Evolutionary conservation across 1,140 invertebrate species (phyloP), one percentile per base, ranked within the genome.

Genomic region (Drosophila sulfurigaster): DNA sequence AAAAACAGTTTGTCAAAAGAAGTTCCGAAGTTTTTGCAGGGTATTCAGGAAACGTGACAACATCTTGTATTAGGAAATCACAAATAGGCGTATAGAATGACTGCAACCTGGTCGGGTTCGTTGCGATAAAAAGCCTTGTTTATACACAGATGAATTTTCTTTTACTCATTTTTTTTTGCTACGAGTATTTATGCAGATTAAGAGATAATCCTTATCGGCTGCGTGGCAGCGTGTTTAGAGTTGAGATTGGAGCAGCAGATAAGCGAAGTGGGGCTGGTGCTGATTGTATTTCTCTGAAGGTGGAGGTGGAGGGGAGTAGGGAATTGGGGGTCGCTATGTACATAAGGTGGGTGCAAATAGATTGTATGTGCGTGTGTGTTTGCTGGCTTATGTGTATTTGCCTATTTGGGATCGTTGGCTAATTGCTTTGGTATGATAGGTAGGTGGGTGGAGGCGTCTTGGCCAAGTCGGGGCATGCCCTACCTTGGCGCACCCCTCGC

Each of bases 181-280:
- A 8, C 35, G 35, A 8, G 35, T 38, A 82, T 91, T 91, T 91
- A 88, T 88, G 81, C 89, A 86, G 89, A 91, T 91, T 91, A 91
- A 78, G 83, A 91, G 83, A 91, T 91, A 91, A 91, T 91, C 87
- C 88, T 91, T 91, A 91, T 91, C 87, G 83, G 79, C 54, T 35
- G 20, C 48, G 52, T 11, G 43, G 59, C 51, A 41, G 32, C 28
- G 72, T 49, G 25, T 48, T 69, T 28, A 63, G 63, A n/a, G 43
- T 54, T 64, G 79, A 77, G 70, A 86, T 78, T 81, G 46, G 46
- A 77, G 79, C 78, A 49, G 69, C 20, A 25, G 81, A 68, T 80
- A 78, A 75, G 63, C 56, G 20, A 20, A 25, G 8, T 15, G 13
- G 11, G 16, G 35, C 38, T 43, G 16, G 7, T 46, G 30, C 30